These are phyloP conservation scores for Limnothrissa miodon DNA, from an alignment of 2,113 vertebrate species.

Conservation along the genomic window DNA sequence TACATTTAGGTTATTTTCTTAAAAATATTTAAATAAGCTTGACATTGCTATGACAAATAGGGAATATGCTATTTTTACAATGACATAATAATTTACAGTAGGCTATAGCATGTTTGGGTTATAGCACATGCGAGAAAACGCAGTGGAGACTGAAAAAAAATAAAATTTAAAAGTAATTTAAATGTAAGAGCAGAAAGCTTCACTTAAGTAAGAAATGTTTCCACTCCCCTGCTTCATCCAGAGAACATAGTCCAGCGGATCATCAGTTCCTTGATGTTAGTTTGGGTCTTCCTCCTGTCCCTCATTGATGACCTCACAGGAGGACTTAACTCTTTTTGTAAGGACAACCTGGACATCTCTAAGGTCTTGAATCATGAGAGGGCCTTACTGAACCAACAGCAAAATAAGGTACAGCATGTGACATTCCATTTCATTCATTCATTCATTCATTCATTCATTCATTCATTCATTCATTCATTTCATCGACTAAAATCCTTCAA, in stretches of 20 bases:
- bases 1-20: too few relatives aligned
- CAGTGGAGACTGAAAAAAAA: too few relatives aligned
- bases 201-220: not conserved
- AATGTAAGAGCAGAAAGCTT: not conserved
- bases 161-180: too few relatives aligned
- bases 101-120: too few relatives aligned
- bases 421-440: not conserved
- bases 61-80: too few relatives aligned
- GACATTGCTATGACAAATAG: too few relatives aligned
- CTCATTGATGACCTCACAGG: slow-evolving; percentile 58
- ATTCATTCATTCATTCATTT: not conserved
- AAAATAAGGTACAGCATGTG: slow-evolving; percentile 60
- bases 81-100: too few relatives aligned
- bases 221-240: not conserved
- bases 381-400: slow-evolving; percentile 57
- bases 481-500: not conserved
- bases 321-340: slow-evolving; percentile 63
- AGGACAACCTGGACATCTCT: slow-evolving; percentile 63
- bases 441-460: too few relatives aligned
- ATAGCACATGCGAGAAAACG: too few relatives aligned
- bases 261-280: slow-evolving; percentile 58
- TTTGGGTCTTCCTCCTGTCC: slow-evolving; percentile 59
- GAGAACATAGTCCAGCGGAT: slow-evolving; percentile 66
- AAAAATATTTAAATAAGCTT: too few relatives aligned
- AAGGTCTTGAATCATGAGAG: slow-evolving; percentile 64